Evolutionary conservation across 2,113 vertebrate species (phyloP), one percentile per base, ranked within the genome.

Genomic region (Elanoides forficatus): DNA sequence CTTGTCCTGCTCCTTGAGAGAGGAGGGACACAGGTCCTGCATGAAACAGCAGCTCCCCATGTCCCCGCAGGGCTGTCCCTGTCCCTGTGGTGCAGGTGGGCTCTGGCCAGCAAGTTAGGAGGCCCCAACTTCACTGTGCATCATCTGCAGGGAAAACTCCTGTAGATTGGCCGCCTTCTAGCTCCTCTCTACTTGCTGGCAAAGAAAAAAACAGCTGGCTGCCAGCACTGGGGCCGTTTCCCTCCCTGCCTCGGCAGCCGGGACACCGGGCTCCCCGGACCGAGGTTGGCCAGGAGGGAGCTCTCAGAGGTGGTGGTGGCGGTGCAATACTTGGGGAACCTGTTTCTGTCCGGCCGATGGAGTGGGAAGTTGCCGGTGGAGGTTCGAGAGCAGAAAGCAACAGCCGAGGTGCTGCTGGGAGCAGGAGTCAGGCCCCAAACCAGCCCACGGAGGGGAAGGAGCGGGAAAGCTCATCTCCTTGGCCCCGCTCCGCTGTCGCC

Each of bases 1-100:
- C 19, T 45, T 65, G 14, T 50, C 53, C 58, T 36, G 43, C 26
- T 86, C 47, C 72, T 68, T 21, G 0, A 55, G 15, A 34, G 34
- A 72, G 18, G n/a, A 32, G 58, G 18, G 18, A 19, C 0, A 0
- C 30, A 12, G 40, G 9, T 67, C 30, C 25, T 50, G 22, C 43
- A 50, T 0, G 0, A 11, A n/a, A 26, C 7, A 5, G 21, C 34
- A 25, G 42, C 7, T 59, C n/a, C 23, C 30, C 2, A 0, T 2
- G 25, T 27, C 38, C 48, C 40, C 2, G 0, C 4, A 1, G 38
- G 38, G 29, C 29, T 47, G 36, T 70, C 55, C 53, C n/a, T 40
- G 53, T 67, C 38, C 58, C 32, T 1, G 1, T 2, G 1, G 25
- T 2, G 50, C 26, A 48, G 38, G 7, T 16, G 47, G 16, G 15